phyloP scores from a whole-genome alignment of 1,140 invertebrate genomes.

The Pogonomyrmex barbatus region DNA sequence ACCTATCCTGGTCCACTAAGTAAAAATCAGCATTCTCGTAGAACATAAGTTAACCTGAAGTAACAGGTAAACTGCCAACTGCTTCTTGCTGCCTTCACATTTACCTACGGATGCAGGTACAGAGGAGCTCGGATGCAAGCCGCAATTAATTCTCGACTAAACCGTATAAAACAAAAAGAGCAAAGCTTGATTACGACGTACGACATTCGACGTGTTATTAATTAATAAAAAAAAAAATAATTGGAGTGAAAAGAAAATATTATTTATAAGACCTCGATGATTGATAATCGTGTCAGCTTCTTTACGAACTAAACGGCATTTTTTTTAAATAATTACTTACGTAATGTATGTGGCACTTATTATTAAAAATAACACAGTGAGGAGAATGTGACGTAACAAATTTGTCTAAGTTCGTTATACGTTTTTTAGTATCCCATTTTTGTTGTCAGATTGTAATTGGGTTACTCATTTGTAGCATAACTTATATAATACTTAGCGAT shows the following conservation, averaged over 20 bases:
- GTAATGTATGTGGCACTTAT: background rate
- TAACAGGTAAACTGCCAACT: constrained; percentile 55
- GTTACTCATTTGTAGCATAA: background rate
- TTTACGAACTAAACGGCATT: background rate
- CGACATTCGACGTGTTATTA: background rate
- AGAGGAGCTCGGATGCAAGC: constrained; percentile 9
- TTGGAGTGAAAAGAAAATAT: background rate
- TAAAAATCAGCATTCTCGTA: constrained; percentile 41
- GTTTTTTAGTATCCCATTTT: constrained; percentile 7
- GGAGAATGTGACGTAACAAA: background rate
- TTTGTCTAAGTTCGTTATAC: background rate
- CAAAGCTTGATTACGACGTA: constrained; percentile 4
- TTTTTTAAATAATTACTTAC: background rate
- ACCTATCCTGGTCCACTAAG: background rate
- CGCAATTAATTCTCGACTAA: constrained; percentile 46
- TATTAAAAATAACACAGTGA: background rate
- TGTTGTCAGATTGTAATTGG: background rate
- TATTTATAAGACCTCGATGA: background rate
- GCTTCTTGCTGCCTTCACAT: constrained; percentile 2
- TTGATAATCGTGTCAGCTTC: background rate
- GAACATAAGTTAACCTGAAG: constrained; percentile 48
- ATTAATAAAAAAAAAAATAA: constrained; percentile 36
- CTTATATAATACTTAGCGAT: constrained; percentile 27
- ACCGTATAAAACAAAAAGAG: background rate
- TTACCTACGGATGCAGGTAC: constrained; percentile 19